Conservation (phyloP, 2,113 vertebrate genomes). For the Thomomys bottae region DNA sequence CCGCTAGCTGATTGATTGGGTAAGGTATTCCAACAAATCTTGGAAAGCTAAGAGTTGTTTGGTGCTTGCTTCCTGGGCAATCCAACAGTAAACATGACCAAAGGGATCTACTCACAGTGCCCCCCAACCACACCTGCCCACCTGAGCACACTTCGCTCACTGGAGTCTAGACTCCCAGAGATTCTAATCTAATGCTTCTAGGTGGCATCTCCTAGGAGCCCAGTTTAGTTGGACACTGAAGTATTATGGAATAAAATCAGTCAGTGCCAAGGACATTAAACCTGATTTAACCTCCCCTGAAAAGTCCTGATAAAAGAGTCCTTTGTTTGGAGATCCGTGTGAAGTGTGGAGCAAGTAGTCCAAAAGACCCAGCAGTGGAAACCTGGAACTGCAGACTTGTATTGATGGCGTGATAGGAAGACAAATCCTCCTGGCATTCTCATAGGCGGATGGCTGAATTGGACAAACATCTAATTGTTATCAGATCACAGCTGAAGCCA, state of each 20-base stretch:
- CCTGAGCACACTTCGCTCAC: conserved; percentile 29
- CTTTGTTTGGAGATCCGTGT: conserved; percentile 36
- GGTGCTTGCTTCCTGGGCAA: conserved; percentile 1
- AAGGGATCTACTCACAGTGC: neutral
- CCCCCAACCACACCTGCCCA: conserved; percentile 3
- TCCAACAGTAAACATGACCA: neutral
- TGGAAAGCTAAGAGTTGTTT: neutral
- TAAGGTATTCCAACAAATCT: neutral
- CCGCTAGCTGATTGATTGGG: neutral
- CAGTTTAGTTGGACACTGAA: neutral
- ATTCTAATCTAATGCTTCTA: conserved; percentile 24
- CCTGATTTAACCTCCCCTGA: conserved; percentile 1
- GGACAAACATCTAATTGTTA: conserved; percentile 38
- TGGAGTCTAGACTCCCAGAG: neutral
- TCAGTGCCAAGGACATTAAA: conserved; percentile 35
- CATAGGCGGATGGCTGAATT: neutral
- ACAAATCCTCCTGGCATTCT: neutral
- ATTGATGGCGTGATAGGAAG: neutral
- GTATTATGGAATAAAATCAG: conserved; percentile 45
- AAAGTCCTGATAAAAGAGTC: neutral
- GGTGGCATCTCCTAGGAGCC: conserved; percentile 4
- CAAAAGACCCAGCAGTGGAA: conserved; percentile 6
- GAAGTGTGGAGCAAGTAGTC: neutral
- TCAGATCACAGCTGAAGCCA: neutral
- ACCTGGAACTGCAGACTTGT: neutral